phyloP scores from a whole-genome alignment of 2,797 vertebrate genomes.

The Helicolenus hilgendorfi region DNA sequence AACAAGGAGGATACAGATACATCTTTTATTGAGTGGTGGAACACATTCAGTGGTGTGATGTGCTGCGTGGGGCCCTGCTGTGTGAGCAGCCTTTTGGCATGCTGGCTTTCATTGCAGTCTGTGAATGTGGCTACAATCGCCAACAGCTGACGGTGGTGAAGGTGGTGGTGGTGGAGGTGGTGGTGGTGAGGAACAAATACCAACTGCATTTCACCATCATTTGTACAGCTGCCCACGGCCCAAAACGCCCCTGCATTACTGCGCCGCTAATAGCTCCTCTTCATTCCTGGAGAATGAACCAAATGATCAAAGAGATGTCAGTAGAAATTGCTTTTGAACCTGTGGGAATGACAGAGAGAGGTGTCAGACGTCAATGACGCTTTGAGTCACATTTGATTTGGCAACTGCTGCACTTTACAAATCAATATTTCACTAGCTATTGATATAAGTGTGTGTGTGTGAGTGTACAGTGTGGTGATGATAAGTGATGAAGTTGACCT shows the following conservation, averaged over 20 bases:
- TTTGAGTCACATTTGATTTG: background rate
- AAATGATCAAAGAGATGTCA: slow-evolving; percentile 50
- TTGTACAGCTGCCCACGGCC: slow-evolving; percentile 86
- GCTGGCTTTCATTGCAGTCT: slow-evolving; percentile 76
- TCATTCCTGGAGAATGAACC: slow-evolving; percentile 74
- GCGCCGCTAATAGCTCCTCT: slow-evolving; percentile 81
- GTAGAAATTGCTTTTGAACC: background rate
- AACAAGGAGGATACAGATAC: background rate
- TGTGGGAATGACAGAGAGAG: slow-evolving; percentile 1
- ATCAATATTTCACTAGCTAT: background rate
- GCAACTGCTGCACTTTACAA: background rate
- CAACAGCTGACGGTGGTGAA: slow-evolving; percentile 84
- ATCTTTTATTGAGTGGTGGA: background rate
- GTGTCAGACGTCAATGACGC: background rate
- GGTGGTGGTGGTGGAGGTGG: slow-evolving; percentile 48
- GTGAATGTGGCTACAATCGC: slow-evolving; percentile 77
- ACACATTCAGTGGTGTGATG: background rate
- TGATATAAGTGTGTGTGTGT: background rate
- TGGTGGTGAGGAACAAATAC: slow-evolving; percentile 80
- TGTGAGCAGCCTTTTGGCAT: slow-evolving; percentile 26
- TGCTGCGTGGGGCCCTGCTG: background rate
- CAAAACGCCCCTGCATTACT: slow-evolving; percentile 72
- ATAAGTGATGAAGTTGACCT: slow-evolving; percentile 49
- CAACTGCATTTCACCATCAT: slow-evolving; percentile 82
- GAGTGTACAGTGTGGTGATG: background rate